Percentiles rank a stretch among this genome's conserved stretches.
These are phyloP conservation scores for Ceyx erithaca DNA, from an alignment of 2,797 vertebrate genomes.

Conservation along the genomic window DNA sequence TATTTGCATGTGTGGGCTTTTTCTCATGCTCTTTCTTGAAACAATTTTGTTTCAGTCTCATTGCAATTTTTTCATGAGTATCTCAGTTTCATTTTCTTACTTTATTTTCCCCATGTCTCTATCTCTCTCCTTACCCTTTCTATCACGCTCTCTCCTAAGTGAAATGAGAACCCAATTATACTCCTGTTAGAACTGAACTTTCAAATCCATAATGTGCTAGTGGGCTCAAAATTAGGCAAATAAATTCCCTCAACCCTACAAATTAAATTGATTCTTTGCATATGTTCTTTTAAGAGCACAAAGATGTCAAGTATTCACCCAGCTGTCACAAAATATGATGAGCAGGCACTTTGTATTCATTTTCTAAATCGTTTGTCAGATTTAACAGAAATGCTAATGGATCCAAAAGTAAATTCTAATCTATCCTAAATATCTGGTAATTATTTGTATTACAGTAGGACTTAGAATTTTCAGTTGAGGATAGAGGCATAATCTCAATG, in stretches of 20 bases:
- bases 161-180: slow-evolving; percentile 69
- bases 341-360: slow-evolving; percentile 60
- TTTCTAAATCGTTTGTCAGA: slow-evolving; percentile 51
- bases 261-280: slow-evolving; percentile 65
- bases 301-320: slow-evolving; percentile 67
- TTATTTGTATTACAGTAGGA: slow-evolving; percentile 46
- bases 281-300: slow-evolving; percentile 69
- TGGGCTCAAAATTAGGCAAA: slow-evolving; percentile 67
- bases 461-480: slow-evolving; percentile 2
- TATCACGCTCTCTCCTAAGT: slow-evolving; percentile 33
- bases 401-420: slow-evolving; percentile 60
- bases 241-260: slow-evolving; percentile 67
- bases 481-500: not conserved
- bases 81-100: slow-evolving; percentile 58
- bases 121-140: slow-evolving; percentile 11
- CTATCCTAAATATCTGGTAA: slow-evolving; percentile 44
- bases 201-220: slow-evolving; percentile 62
- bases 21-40: not conserved
- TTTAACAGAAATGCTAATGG: slow-evolving; percentile 67
- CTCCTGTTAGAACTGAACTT: slow-evolving; percentile 63
- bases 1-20: not conserved
- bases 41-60: not conserved
- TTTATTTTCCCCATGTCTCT: slow-evolving; percentile 46
- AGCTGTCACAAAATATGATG: slow-evolving; percentile 68
- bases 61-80: slow-evolving; percentile 7